Percentiles rank a stretch among this genome's conserved stretches.
Evolutionary conservation across 1,140 invertebrate species (phyloP).

Genomic region (Lepidurus arcticus): DNA sequence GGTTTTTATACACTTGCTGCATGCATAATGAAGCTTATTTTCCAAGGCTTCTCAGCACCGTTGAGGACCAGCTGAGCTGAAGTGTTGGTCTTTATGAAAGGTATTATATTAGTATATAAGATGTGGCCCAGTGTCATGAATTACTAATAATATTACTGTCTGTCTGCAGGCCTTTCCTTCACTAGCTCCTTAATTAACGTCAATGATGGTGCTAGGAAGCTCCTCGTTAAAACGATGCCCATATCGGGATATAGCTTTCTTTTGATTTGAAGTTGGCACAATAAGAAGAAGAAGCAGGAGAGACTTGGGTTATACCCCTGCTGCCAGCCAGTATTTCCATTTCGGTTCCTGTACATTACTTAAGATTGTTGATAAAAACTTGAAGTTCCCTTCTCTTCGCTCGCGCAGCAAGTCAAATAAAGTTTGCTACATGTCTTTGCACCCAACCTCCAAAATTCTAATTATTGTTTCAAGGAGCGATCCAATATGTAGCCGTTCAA

Average conservation of each 20-base stretch:
- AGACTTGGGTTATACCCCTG: neutral
- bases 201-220: neutral
- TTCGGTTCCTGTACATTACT: neutral
- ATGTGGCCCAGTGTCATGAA: neutral
- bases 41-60: neutral
- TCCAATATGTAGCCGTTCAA: neutral
- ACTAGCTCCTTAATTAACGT: constrained; percentile 13
- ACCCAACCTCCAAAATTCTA: neutral
- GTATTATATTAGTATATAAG: neutral
- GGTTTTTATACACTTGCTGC: neutral
- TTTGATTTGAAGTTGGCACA: constrained; percentile 6
- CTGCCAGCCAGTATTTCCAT: neutral
- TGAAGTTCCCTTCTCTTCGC: neutral
- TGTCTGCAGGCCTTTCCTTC: neutral
- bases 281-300: neutral
- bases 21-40: constrained; percentile 7
- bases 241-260: neutral
- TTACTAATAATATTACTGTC: constrained; percentile 12
- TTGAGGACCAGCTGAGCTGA: neutral
- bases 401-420: neutral
- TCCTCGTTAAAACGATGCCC: constrained; percentile 8
- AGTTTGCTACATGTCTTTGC: neutral
- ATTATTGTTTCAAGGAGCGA: constrained; percentile 16
- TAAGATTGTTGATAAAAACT: constrained; percentile 1
- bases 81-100: neutral